These are phyloP conservation scores for Ephydatia muelleri DNA, from an alignment of 37 sponge, comb jelly and placozoan species.

Conservation along the genomic window DNA sequence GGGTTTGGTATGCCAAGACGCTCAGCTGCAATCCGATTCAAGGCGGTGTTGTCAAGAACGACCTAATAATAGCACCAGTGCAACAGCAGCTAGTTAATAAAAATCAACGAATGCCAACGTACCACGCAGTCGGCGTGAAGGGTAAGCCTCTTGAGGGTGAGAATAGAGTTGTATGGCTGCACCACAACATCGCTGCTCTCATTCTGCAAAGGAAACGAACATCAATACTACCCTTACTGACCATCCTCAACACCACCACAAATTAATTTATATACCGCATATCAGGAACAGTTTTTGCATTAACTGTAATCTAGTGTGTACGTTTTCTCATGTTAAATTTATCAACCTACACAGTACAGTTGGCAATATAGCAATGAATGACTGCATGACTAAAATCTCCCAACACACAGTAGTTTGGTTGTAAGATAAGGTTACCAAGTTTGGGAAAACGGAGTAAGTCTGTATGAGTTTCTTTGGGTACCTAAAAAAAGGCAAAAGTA, in stretches of 20 bases:
- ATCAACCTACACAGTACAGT: too few species aligned
- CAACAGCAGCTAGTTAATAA: not conserved
- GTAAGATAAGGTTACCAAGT: constrained; percentile 52
- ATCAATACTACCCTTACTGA: not conserved
- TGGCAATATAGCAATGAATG: too few species aligned
- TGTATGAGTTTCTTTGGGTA: constrained; percentile 97
- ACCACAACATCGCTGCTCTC: constrained; percentile 97
- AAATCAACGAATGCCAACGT: constrained; percentile 6
- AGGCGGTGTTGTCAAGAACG: constrained; percentile 96
- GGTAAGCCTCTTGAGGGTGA: constrained; percentile 96
- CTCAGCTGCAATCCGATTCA: constrained; percentile 96
- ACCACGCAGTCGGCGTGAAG: constrained; percentile 95
- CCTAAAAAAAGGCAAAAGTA: constrained; percentile 24
- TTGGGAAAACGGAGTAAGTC: constrained; percentile 98
- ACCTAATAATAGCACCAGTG: too few species aligned
- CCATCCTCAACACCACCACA: not conserved
- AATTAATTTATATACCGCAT: not conserved
- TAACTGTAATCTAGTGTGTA: not conserved
- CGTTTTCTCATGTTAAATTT: too few species aligned
- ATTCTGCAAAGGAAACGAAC: constrained; percentile 35
- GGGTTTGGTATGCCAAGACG: constrained; percentile 92
- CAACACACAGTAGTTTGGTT: too few species aligned
- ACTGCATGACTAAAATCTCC: too few species aligned
- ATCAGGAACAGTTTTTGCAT: too few species aligned
- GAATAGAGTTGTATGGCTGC: constrained; percentile 98